Conservation (phyloP, 1,140 invertebrate genomes). For the Drosophila parvula region DNA sequence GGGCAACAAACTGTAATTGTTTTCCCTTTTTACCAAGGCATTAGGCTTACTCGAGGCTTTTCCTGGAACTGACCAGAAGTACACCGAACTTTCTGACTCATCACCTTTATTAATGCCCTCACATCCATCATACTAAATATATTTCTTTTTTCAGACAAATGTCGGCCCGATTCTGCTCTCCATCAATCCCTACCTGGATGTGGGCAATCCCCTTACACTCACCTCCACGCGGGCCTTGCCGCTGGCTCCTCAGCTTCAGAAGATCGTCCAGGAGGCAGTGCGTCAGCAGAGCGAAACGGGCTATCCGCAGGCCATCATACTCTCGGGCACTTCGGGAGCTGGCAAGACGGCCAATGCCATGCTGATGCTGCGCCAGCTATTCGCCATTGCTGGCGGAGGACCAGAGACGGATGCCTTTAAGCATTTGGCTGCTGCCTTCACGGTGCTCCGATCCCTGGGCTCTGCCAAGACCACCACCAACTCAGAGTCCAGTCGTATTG, state of each 20-base stretch:
- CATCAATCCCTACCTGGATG: constrained; percentile 94
- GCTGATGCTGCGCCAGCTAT: constrained; percentile 94
- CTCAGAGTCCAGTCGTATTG: constrained; percentile 96
- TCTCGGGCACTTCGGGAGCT: constrained; percentile 95
- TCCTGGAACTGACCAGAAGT: constrained; percentile 1
- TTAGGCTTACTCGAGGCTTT: neutral
- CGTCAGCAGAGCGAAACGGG: constrained; percentile 96
- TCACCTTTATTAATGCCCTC: constrained; percentile 2
- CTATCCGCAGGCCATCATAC: constrained; percentile 96
- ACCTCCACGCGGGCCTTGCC: constrained; percentile 91
- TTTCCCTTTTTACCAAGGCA: too few relatives aligned
- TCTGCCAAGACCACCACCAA: constrained; percentile 95
- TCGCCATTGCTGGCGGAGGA: constrained; percentile 96
- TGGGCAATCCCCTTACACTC: constrained; percentile 94
- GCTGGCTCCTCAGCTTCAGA: constrained; percentile 90
- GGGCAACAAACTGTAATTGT: neutral
- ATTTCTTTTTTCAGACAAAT: constrained; percentile 89
- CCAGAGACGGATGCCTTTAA: constrained; percentile 98
- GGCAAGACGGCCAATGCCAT: constrained; percentile 97
- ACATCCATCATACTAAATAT: constrained; percentile 12
- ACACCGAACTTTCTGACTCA: constrained; percentile 9
- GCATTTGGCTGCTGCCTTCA: constrained; percentile 96
- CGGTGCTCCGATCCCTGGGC: constrained; percentile 94
- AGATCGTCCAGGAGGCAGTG: constrained; percentile 95
- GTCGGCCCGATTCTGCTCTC: constrained; percentile 95